phyloP scores from a whole-genome alignment of 2,888 invertebrate species.

The Serrognathus titanus region DNA sequence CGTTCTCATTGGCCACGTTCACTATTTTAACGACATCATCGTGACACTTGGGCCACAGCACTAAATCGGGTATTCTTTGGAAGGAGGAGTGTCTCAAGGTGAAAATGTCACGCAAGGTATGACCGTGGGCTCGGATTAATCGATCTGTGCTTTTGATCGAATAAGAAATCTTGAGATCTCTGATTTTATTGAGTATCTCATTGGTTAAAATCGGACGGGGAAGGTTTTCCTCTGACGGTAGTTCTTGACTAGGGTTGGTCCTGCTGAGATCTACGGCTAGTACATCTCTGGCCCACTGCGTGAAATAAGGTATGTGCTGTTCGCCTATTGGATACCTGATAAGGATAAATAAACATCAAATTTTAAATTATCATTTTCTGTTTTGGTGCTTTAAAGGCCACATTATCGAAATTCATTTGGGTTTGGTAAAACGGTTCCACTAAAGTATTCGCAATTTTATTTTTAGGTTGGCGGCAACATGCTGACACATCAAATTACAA shows the following conservation, averaged over 20 bases:
- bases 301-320: conserved; percentile 71
- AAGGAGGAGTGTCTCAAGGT: conserved; percentile 69
- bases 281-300: conserved; percentile 72
- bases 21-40: conserved; percentile 83
- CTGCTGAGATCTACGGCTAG: conserved; percentile 63
- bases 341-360: conserved; percentile 9
- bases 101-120: conserved; percentile 87
- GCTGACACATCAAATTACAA: no score
- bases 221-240: conserved; percentile 53
- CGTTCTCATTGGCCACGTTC: conserved; percentile 65
- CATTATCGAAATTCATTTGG: no score
- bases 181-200: conserved; percentile 59
- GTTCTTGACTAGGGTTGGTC: conserved; percentile 50
- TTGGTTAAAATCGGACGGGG: conserved; percentile 62
- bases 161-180: conserved; percentile 54
- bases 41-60: conserved; percentile 88
- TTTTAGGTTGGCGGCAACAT: no score
- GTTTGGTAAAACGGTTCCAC: no score
- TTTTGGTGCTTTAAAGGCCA: no score
- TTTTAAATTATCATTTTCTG: neutral
- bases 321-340: conserved; percentile 71
- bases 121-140: conserved; percentile 86
- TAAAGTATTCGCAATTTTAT: no score
- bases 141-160: conserved; percentile 80
- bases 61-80: conserved; percentile 86